These are phyloP conservation scores for Cylindroiulus punctatus DNA, from an alignment of 2,888 invertebrate species.

Conservation along the genomic window DNA sequence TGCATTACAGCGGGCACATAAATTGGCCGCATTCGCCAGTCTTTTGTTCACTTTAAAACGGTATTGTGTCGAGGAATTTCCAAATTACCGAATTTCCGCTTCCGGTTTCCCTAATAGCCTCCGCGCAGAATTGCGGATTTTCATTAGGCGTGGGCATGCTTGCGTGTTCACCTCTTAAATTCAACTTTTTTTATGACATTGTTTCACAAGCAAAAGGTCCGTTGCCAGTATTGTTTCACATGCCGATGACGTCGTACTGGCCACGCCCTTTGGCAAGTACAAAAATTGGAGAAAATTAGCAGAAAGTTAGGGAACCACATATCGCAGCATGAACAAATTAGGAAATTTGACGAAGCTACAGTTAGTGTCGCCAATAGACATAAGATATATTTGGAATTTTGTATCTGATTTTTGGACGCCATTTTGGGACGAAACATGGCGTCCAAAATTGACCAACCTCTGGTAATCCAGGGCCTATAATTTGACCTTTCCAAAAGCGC, in stretches of 20 bases:
- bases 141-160: neutral
- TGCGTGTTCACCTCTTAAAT: neutral
- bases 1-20: neutral
- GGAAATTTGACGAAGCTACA: too few relatives aligned
- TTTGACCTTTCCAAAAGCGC: slow-evolving; percentile 16
- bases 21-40: neutral
- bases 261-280: slow-evolving; percentile 45
- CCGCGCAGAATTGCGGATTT: neutral
- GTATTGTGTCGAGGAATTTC: neutral
- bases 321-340: too few relatives aligned
- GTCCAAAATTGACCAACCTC: too few relatives aligned
- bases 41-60: slow-evolving; percentile 4
- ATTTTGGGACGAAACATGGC: too few relatives aligned
- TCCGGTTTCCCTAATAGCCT: neutral
- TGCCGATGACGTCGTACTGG: neutral
- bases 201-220: neutral
- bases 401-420: too few relatives aligned
- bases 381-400: too few relatives aligned
- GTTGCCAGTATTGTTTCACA: neutral
- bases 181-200: neutral
- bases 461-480: neutral
- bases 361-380: too few relatives aligned
- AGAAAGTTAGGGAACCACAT: too few relatives aligned
- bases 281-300: too few relatives aligned
- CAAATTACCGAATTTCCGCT: slow-evolving; percentile 13